Evolutionary conservation across 2,888 invertebrate species (phyloP).

Genomic region (Ophonus ardosiacus): DNA sequence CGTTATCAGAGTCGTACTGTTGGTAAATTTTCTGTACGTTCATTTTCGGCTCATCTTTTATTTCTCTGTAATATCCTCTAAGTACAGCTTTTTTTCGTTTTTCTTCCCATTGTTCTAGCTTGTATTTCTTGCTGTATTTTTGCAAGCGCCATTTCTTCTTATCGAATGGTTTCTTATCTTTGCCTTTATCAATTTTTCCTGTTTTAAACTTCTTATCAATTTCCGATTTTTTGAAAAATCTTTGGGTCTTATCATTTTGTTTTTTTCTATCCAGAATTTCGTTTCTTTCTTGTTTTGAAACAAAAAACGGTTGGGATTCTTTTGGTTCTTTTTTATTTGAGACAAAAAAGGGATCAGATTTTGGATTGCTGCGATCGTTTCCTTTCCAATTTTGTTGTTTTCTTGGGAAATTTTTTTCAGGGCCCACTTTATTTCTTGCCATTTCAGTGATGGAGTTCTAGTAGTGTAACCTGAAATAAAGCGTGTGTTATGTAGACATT

Average conservation of each 20-base stretch:
- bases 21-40: constrained; percentile 78
- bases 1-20: constrained; percentile 68
- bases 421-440: constrained; percentile 43
- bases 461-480: constrained; percentile 69
- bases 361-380: constrained; percentile 21
- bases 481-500: constrained; percentile 66
- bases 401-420: constrained; percentile 11
- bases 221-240: constrained; percentile 8
- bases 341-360: constrained; percentile 31
- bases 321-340: constrained; percentile 7
- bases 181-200: constrained; percentile 60
- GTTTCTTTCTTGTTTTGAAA: constrained; percentile 6
- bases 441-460: constrained; percentile 1
- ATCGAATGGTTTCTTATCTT: constrained; percentile 80
- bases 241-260: background rate
- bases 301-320: constrained; percentile 37
- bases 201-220: constrained; percentile 46
- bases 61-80: constrained; percentile 79
- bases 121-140: constrained; percentile 85
- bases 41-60: constrained; percentile 75
- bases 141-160: constrained; percentile 83
- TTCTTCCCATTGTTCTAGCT: constrained; percentile 84
- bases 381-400: constrained; percentile 1
- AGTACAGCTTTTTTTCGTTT: constrained; percentile 79
- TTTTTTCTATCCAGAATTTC: background rate